phyloP scores from a whole-genome alignment of 2,113 vertebrate genomes.

The Speoplatyrhinus poulsoni region DNA sequence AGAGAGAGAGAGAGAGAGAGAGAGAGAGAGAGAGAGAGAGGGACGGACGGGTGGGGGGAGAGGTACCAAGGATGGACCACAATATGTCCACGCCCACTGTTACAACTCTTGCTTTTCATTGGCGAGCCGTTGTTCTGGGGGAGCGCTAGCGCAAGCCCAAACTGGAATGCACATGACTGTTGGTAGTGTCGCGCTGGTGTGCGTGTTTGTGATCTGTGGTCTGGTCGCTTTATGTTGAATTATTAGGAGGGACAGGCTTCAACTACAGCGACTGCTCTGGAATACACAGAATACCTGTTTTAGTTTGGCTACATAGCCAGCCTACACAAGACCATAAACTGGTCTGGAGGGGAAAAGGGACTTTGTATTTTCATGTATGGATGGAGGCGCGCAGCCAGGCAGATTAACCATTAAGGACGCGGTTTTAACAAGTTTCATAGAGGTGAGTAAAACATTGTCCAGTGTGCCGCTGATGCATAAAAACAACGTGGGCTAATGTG shows the following conservation, averaged over 20 bases:
- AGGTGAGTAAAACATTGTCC: slow-evolving; percentile 61
- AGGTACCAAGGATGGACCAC: background rate
- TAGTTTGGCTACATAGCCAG: background rate
- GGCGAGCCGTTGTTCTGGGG: slow-evolving; percentile 53
- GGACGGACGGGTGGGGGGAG: slow-evolving; percentile 3
- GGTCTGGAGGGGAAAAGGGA: background rate
- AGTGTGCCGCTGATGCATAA: background rate
- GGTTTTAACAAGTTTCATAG: slow-evolving; percentile 56
- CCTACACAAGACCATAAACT: background rate
- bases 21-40: slow-evolving; percentile 8
- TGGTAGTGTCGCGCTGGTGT: background rate
- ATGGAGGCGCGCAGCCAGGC: slow-evolving; percentile 60
- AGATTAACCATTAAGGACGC: slow-evolving; percentile 50
- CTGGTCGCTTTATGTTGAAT: background rate
- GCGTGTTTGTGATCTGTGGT: background rate
- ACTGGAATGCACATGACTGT: slow-evolving; percentile 56
- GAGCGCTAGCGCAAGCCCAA: slow-evolving; percentile 58
- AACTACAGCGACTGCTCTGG: background rate
- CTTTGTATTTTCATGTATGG: slow-evolving; percentile 28
- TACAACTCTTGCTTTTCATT: slow-evolving; percentile 57
- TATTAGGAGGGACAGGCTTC: slow-evolving; percentile 6
- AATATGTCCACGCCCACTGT: slow-evolving; percentile 46
- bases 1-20: background rate
- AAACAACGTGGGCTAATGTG: background rate
- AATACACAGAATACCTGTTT: background rate